phyloP scores from a whole-genome alignment of 2,113 vertebrate genomes.

The Solea senegalensis region DNA sequence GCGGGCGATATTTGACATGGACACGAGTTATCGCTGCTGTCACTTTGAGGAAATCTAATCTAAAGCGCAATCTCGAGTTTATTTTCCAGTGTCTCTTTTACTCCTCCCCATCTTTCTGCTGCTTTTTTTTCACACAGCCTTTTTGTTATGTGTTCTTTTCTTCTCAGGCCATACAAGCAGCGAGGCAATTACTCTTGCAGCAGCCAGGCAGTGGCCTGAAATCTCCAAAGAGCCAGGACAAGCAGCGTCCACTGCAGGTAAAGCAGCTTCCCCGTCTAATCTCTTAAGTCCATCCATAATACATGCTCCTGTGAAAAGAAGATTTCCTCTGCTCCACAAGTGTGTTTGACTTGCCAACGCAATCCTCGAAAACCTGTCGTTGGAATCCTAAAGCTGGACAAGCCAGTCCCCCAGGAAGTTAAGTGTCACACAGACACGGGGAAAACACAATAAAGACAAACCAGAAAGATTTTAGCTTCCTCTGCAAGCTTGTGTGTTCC shows the following conservation, averaged over 20 bases:
- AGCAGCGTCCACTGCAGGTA: constrained; percentile 99
- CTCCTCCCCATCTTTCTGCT: constrained; percentile 52
- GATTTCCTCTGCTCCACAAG: constrained; percentile 80
- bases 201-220: constrained; percentile 99
- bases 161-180: constrained; percentile 95
- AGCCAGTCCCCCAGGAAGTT: constrained; percentile 41
- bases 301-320: constrained; percentile 75
- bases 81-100: constrained; percentile 51
- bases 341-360: constrained; percentile 81
- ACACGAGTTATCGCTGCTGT: constrained; percentile 50
- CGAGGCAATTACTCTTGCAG: constrained; percentile 98
- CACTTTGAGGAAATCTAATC: constrained; percentile 59
- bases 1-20: constrained; percentile 14
- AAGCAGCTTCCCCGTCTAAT: constrained; percentile 80
- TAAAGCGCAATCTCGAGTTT: constrained; percentile 51
- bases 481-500: neutral
- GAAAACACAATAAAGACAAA: constrained; percentile 41
- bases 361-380: constrained; percentile 71
- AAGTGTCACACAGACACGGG: constrained; percentile 26
- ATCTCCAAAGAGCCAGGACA: constrained; percentile 98
- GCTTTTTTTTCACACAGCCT: constrained; percentile 53
- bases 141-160: constrained; percentile 60
- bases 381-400: constrained; percentile 71
- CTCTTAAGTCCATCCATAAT: constrained; percentile 82
- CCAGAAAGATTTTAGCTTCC: constrained; percentile 24